These are phyloP conservation scores for Tyto alba DNA, from an alignment of 2,113 vertebrate genomes.

Conservation along the genomic window DNA sequence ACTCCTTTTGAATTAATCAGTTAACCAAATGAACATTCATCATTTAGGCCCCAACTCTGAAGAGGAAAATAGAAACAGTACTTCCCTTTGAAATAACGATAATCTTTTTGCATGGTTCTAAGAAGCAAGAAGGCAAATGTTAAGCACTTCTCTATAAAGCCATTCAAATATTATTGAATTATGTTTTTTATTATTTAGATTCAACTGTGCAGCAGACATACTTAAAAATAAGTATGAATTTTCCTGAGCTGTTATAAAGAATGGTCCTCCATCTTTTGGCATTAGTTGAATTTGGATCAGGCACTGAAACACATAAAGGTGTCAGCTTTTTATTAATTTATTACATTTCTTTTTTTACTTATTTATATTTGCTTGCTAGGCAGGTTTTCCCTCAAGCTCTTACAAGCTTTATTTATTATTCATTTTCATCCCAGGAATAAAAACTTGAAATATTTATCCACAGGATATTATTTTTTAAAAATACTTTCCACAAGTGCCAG, in stretches of 20 bases:
- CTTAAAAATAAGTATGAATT: neutral
- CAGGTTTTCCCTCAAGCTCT: conserved; percentile 45
- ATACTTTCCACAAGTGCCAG: neutral
- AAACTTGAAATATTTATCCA: conserved; percentile 68
- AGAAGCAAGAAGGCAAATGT: neutral
- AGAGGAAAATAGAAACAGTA: neutral
- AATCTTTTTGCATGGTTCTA: neutral
- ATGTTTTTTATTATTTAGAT: neutral
- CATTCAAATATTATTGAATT: neutral
- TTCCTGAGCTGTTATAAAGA: neutral
- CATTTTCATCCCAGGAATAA: conserved; percentile 52
- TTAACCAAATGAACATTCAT: neutral
- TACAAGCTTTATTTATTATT: conserved; percentile 62
- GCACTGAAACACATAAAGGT: neutral
- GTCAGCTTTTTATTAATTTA: conserved; percentile 19
- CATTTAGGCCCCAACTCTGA: neutral
- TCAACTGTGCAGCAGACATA: neutral
- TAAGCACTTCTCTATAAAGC: neutral
- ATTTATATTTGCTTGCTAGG: conserved; percentile 21
- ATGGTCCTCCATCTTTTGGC: neutral
- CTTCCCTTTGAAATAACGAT: neutral
- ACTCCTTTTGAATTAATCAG: neutral
- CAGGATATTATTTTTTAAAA: conserved; percentile 54
- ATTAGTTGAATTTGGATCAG: neutral
- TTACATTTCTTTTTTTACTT: neutral